Evolutionary conservation across 2,888 invertebrate species (phyloP).

Genomic region (Zeuzera pyrina): DNA sequence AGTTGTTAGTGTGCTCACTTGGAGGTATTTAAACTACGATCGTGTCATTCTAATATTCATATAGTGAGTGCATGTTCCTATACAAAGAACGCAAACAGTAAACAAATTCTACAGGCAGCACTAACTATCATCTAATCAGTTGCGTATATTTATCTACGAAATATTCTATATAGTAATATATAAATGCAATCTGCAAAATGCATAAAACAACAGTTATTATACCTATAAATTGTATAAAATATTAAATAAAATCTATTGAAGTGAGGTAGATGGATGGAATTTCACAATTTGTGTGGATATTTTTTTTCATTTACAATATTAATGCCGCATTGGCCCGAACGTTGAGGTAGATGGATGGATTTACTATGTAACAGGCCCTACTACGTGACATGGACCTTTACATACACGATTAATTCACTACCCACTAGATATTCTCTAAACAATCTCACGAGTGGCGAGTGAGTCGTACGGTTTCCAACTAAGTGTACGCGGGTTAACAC

Average conservation of each 20-base stretch:
- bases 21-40: conserved; percentile 34
- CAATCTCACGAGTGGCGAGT: conserved; percentile 37
- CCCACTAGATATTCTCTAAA: conserved; percentile 52
- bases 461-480: conserved; percentile 26
- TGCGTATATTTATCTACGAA: conserved; percentile 67
- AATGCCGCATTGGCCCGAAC: conserved; percentile 69
- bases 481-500: conserved; percentile 32
- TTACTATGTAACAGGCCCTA: conserved; percentile 66
- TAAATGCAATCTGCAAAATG: conserved; percentile 73
- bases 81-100: conserved; percentile 29
- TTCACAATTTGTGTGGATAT: conserved; percentile 73
- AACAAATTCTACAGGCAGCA: conserved; percentile 54
- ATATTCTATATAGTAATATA: conserved; percentile 70
- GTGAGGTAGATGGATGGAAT: conserved; percentile 84
- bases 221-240: conserved; percentile 74
- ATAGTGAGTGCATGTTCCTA: conserved; percentile 58
- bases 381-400: conserved; percentile 53
- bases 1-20: conserved; percentile 45
- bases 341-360: conserved; percentile 76
- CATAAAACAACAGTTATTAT: conserved; percentile 72
- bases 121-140: conserved; percentile 62
- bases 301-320: conserved; percentile 50
- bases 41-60: conserved; percentile 45
- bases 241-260: conserved; percentile 75
- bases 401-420: conserved; percentile 58